These are phyloP conservation scores for Genyomyrus donnyi DNA, from an alignment of 2,113 vertebrate species.

Conservation along the genomic window DNA sequence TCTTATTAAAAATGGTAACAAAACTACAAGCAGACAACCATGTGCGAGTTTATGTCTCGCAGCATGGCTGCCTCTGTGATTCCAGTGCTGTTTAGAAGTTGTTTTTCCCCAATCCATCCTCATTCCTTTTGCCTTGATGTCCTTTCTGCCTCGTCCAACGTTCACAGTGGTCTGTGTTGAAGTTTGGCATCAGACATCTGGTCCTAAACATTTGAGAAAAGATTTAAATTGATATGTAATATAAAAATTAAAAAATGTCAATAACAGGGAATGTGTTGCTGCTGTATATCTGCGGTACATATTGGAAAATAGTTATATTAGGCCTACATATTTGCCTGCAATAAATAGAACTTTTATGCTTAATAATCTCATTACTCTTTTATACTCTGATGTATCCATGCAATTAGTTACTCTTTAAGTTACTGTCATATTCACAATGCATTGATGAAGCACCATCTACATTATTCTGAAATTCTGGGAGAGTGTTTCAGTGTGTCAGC, in stretches of 20 bases:
- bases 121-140: constrained; percentile 5
- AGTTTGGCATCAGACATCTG: constrained; percentile 77
- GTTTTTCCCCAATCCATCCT: constrained; percentile 13
- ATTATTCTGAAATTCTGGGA: background rate
- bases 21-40: constrained; percentile 63
- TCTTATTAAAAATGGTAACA: constrained; percentile 67
- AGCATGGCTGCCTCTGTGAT: constrained; percentile 28
- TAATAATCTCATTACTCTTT: background rate
- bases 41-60: constrained; percentile 27
- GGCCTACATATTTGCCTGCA: background rate
- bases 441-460: background rate
- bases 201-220: constrained; percentile 59
- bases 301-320: background rate
- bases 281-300: background rate
- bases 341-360: background rate
- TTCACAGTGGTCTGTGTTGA: constrained; percentile 59
- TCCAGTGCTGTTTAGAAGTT: constrained; percentile 42
- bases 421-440: background rate
- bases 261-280: background rate
- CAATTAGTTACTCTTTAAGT: background rate
- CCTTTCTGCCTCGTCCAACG: constrained; percentile 20
- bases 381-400: background rate
- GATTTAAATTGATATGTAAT: background rate
- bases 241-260: background rate
- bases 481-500: background rate